These are phyloP conservation scores for Oncorhynchus tshawytscha DNA, from an alignment of 2,113 vertebrate genomes.

Conservation along the genomic window DNA sequence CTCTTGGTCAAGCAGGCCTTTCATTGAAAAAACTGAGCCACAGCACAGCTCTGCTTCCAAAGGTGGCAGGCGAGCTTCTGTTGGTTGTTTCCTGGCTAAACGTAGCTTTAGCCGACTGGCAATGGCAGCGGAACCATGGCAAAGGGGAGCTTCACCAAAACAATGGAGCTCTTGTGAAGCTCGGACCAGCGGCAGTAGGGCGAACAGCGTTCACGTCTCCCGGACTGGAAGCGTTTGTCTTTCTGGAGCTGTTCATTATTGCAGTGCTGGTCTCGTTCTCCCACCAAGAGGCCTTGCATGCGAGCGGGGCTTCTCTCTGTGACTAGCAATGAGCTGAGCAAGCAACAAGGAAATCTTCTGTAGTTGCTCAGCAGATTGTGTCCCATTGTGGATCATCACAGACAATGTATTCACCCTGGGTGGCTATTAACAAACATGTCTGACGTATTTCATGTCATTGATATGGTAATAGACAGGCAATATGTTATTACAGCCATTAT, in stretches of 20 bases:
- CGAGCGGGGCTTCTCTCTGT: background rate
- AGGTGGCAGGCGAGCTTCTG: background rate
- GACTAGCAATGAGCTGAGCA: background rate
- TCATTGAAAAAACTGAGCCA: background rate
- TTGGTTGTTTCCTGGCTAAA: background rate
- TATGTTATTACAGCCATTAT: too few relatives aligned
- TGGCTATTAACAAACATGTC: too few relatives aligned
- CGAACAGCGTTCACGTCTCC: background rate
- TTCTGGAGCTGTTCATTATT: constrained; percentile 1
- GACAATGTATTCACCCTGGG: background rate
- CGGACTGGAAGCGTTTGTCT: background rate
- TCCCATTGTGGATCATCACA: background rate
- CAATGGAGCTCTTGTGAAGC: constrained; percentile 2
- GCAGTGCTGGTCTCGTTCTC: background rate
- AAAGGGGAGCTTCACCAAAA: background rate
- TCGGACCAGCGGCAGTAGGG: background rate
- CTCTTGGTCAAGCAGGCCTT: background rate
- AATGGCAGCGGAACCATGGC: constrained; percentile 2
- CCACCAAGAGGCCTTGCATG: background rate
- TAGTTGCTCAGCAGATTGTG: background rate
- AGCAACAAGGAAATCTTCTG: background rate
- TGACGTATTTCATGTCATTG: too few relatives aligned
- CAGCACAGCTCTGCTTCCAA: background rate
- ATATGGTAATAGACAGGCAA: too few relatives aligned
- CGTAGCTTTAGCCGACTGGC: background rate